These are phyloP conservation scores for Sebastes alutus DNA, from an alignment of 2,797 vertebrate genomes.

Conservation along the genomic window DNA sequence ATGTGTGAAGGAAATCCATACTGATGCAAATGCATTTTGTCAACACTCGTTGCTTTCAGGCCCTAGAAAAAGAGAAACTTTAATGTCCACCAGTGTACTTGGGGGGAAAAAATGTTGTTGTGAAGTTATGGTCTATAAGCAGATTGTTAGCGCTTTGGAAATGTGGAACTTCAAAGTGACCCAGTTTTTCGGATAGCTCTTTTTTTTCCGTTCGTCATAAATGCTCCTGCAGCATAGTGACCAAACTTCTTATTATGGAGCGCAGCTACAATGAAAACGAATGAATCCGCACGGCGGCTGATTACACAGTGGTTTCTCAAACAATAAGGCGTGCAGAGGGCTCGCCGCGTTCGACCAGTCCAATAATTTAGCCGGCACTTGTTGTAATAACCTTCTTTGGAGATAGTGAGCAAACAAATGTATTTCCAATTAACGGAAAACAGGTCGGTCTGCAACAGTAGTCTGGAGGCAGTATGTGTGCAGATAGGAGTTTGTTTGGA, in stretches of 20 bases:
- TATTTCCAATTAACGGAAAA: slow-evolving; percentile 32
- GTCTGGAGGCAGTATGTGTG: neutral
- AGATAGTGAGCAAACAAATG: slow-evolving; percentile 37
- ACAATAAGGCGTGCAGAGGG: slow-evolving; percentile 18
- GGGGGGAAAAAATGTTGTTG: slow-evolving; percentile 31
- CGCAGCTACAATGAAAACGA: slow-evolving; percentile 55
- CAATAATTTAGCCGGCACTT: slow-evolving; percentile 23
- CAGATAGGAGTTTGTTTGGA: slow-evolving; percentile 8
- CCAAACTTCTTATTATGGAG: slow-evolving; percentile 55
- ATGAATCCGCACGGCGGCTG: slow-evolving; percentile 39
- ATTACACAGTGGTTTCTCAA: slow-evolving; percentile 44
- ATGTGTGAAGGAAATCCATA: slow-evolving; percentile 21
- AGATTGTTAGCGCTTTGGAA: slow-evolving; percentile 71
- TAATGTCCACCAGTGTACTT: slow-evolving; percentile 29
- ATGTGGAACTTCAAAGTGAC: slow-evolving; percentile 74
- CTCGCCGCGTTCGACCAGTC: neutral
- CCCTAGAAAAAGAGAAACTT: slow-evolving; percentile 27
- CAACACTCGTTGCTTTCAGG: slow-evolving; percentile 14
- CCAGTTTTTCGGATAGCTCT: slow-evolving; percentile 62
- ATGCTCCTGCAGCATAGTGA: slow-evolving; percentile 54
- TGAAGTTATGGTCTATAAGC: slow-evolving; percentile 61
- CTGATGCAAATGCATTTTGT: slow-evolving; percentile 7
- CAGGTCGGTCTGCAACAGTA: neutral
- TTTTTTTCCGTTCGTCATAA: slow-evolving; percentile 56
- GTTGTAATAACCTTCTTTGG: slow-evolving; percentile 37